phyloP scores from a whole-genome alignment of 2,888 invertebrate species.

The Phalangium opilio region DNA sequence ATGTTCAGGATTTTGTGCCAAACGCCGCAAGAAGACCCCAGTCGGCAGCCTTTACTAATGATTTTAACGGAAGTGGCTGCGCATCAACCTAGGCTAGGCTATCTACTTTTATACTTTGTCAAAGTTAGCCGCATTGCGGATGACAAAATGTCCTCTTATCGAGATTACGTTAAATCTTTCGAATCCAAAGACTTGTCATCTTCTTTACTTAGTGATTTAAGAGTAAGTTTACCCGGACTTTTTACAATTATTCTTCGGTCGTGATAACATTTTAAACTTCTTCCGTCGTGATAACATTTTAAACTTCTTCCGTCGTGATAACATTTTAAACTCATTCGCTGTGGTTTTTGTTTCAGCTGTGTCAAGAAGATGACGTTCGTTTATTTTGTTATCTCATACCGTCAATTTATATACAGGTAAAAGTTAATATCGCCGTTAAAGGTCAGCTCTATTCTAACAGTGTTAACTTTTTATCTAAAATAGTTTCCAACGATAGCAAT shows the following conservation, averaged over 20 bases:
- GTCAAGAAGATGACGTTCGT: conserved; percentile 74
- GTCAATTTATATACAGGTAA: conserved; percentile 65
- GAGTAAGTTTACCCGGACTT: too few species aligned
- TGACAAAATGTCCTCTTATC: conserved; percentile 71
- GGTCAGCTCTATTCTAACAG: too few species aligned
- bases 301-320: too few species aligned
- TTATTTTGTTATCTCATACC: conserved; percentile 84
- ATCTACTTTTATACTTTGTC: conserved; percentile 71
- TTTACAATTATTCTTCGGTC: too few species aligned
- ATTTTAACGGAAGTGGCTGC: conserved; percentile 63
- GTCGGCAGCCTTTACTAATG: conserved; percentile 58
- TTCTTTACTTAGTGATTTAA: conserved; percentile 59
- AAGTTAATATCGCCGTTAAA: conserved; percentile 8
- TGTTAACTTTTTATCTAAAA: conserved; percentile 23
- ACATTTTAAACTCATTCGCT: neutral
- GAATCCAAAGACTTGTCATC: conserved; percentile 30
- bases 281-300: too few species aligned
- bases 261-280: too few species aligned
- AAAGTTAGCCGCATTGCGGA: conserved; percentile 48
- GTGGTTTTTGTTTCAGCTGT: conserved; percentile 38
- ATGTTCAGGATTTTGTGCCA: conserved; percentile 64
- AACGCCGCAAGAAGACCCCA: conserved; percentile 52
- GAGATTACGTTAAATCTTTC: conserved; percentile 41
- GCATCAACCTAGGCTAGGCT: conserved; percentile 57
- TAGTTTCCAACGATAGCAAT: conserved; percentile 64